phyloP scores from a whole-genome alignment of 2,113 vertebrate genomes.

The Malurus cyaneus region DNA sequence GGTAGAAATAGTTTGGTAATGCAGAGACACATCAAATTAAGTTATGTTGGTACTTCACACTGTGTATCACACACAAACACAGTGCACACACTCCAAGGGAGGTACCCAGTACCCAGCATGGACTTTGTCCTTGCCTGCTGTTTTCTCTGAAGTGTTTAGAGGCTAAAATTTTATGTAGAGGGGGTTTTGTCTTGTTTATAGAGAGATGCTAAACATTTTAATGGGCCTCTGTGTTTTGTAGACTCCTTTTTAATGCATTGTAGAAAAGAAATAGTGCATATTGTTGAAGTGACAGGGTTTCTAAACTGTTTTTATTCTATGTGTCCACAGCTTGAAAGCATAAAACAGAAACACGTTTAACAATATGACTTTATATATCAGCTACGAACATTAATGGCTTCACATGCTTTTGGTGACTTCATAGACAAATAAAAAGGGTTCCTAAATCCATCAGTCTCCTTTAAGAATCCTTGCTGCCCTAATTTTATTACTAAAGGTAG shows the following conservation, averaged over 20 bases:
- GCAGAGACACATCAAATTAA: background rate
- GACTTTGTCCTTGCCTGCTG: background rate
- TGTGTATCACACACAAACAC: background rate
- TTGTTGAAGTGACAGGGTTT: background rate
- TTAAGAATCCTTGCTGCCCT: background rate
- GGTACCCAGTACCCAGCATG: background rate
- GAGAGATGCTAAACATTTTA: background rate
- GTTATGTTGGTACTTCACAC: background rate
- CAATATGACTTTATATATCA: background rate
- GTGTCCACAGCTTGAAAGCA: background rate
- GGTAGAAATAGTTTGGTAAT: background rate
- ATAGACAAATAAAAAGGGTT: background rate
- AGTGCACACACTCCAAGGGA: fast-evolving
- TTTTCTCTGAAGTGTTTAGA: background rate
- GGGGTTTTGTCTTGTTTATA: background rate
- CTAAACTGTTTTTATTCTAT: background rate
- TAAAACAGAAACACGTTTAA: background rate
- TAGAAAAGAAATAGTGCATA: background rate
- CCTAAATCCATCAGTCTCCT: background rate
- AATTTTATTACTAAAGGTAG: background rate
- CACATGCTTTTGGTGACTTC: background rate
- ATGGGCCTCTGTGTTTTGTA: background rate
- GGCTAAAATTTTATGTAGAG: background rate
- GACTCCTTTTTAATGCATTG: background rate
- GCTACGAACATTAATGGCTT: background rate